Evolutionary conservation across 2,888 invertebrate species (phyloP).

Genomic region (Drosophila villosipedis): DNA sequence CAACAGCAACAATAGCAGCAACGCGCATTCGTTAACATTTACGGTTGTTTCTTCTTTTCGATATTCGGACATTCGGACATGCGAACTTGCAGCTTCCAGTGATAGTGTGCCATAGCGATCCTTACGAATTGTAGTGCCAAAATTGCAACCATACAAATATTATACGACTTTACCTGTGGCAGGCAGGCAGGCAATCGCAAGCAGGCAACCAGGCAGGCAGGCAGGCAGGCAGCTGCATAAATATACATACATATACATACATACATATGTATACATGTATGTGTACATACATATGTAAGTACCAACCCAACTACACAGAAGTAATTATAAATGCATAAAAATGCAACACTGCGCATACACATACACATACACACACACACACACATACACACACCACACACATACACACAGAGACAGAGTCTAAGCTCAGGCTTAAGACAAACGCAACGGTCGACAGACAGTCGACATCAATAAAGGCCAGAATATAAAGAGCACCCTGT

Average conservation of each 20-base stretch:
- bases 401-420: background rate
- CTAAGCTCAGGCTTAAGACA: constrained; percentile 57
- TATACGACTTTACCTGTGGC: constrained; percentile 42
- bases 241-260: constrained; percentile 16
- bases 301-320: constrained; percentile 47
- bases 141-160: constrained; percentile 30
- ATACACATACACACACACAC: background rate
- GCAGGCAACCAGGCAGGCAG: constrained; percentile 1
- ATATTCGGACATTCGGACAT: constrained; percentile 31
- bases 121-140: constrained; percentile 66
- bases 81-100: constrained; percentile 36
- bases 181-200: constrained; percentile 10
- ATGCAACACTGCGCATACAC: constrained; percentile 49
- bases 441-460: constrained; percentile 50
- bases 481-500: constrained; percentile 74
- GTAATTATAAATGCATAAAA: constrained; percentile 81
- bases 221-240: constrained; percentile 43
- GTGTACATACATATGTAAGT: constrained; percentile 24
- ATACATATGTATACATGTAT: background rate
- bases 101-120: constrained; percentile 62
- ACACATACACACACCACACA: background rate
- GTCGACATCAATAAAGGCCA: constrained; percentile 64
- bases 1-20: constrained; percentile 22
- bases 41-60: constrained; percentile 32
- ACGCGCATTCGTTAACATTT: constrained; percentile 33